phyloP scores from a whole-genome alignment of 2,113 vertebrate species.

The Hypocryptadius cinnamomeus region DNA sequence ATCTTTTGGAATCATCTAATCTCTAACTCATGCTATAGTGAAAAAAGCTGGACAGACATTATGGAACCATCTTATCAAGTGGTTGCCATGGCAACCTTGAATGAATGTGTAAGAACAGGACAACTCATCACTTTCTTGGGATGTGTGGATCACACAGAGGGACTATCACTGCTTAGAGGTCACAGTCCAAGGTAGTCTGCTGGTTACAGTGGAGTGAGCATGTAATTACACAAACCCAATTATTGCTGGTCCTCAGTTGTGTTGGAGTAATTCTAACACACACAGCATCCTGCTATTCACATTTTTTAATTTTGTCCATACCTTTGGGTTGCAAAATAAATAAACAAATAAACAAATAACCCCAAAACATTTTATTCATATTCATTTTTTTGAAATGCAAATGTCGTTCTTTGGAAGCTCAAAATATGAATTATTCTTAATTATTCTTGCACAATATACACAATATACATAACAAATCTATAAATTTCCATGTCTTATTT shows the following conservation, averaged over 20 bases:
- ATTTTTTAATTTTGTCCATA: neutral
- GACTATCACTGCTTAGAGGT: neutral
- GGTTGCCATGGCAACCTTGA: constrained; percentile 41
- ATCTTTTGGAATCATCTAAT: neutral
- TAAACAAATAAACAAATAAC: neutral
- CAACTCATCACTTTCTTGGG: neutral
- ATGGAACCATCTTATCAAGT: constrained; percentile 28
- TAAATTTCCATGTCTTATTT: neutral
- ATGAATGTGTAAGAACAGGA: neutral
- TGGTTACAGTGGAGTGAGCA: neutral
- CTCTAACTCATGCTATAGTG: neutral
- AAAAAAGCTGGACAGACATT: neutral
- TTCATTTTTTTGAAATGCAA: neutral
- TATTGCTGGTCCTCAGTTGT: neutral
- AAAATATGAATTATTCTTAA: neutral
- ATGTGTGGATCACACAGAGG: neutral
- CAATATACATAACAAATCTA: neutral
- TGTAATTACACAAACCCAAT: neutral
- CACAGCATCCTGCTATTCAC: neutral
- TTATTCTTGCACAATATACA: neutral
- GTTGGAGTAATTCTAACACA: neutral
- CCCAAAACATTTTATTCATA: neutral
- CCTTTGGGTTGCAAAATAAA: neutral
- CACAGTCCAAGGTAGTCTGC: neutral
- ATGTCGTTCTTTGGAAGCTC: neutral